Base-by-base conservation (phyloP, 1,140 invertebrate species). In the Heliconius eleuchia region DNA sequence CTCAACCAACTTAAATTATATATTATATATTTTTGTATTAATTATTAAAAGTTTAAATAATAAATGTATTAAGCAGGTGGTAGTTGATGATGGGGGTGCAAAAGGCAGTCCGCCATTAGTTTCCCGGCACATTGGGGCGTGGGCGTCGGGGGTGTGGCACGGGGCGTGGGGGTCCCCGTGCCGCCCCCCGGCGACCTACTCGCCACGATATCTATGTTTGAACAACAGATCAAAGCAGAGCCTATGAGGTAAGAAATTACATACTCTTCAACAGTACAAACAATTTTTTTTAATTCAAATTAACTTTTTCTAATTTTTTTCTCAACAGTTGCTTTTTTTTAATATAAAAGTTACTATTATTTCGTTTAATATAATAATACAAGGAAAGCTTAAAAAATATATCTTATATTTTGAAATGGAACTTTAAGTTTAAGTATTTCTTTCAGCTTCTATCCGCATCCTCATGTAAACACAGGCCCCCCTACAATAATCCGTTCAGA, bases 161-260 rank as follows among this genome's bases (percentile, higher is more conserved):
- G 94, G 92, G 94, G 93, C 85, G 91, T 95, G 88, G 94, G 94
- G 84, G 92, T 95, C 93, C 95, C 92, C 93, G 94, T 95, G 91
- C 94, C 95, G 83, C 95, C 94, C 92, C 93, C 94, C 90, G 91
- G 93, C 91, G 95, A 95, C 94, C 94, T 95, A 86, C 93, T 95
- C 92, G 95, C 95, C 93, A 95, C 95, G 84, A 95, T 95, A 85
- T 95, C 96, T 85, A 96, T 96, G 96, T 96, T 96, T 84, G 96
- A 96, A 87, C 96, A 96, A 89, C 96, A 96, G 88, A 96, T 96
- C 84, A 96, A 96, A 88, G 96, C 96, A 82, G 96, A 96, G 89
- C 96, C 96, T 77, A 96, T 96, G 96, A 96, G 95, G 91, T 96
- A 94, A 87, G 88, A 93, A 94, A 76, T 7, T 23, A 57, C 8